Evolutionary conservation across 2,797 vertebrate genomes (phyloP), one percentile per base, ranked within the genome.

Genomic region (Sarcoramphus papa): DNA sequence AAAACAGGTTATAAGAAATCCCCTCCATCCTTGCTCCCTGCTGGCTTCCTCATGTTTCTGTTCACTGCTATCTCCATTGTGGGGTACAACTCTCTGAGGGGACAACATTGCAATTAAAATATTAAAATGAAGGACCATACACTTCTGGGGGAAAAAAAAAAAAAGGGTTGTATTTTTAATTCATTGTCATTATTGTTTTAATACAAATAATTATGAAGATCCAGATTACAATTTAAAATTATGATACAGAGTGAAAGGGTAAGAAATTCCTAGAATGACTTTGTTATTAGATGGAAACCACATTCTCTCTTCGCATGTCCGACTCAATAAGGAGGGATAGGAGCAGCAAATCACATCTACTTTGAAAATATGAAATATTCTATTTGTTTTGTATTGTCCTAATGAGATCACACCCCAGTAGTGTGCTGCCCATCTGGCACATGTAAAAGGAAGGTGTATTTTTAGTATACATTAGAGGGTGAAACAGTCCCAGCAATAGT

Each of bases 1-100:
- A 23, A 12, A 47, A 28, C 1, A 56, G 3, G 13, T 24, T 68
- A 12, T 54, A 68, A 76, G 5, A 21, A 40, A 64, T 73, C 51
- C 9, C 23, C 2, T 64, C 7, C 0, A 0, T 64, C 3, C 3
- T 43, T 73, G 5, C 27, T 73, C 13, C 17, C 7, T 53, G 5
- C 12, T 69, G 69, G 14, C 4, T 90, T 64, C 25, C 37, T 57
- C 10, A 24, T 5, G 1, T 41, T 82, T 53, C 20, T 41, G 10
- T 48, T 65, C 28, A 40, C 27, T 81, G 37, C 9, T 87, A 13
- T 25, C 9, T 69, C 28, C 7, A 4, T 9, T 69, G 17, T 24
- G 7, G 31, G 11, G 2, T 27, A 35, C 28, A 43, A 2, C 12
- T 30, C 8, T 53, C 62, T 31, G 20, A 10, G 5, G n/a, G 48